Base-by-base conservation (phyloP, 1,140 invertebrate species). In the Drosophila nigromelanica region DNA sequence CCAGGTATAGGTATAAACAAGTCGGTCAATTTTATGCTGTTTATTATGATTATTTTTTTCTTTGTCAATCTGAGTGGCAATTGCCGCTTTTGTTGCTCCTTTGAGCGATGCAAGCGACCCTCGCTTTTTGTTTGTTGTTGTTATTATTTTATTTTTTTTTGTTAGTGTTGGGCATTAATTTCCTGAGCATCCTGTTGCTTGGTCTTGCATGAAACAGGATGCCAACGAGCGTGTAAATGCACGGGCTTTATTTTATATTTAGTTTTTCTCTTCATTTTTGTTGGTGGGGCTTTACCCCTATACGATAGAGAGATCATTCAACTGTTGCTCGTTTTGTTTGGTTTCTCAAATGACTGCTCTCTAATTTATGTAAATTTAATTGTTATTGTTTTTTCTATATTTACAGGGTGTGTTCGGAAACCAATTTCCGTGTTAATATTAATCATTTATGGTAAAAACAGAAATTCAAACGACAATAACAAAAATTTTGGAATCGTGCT, bases 151-250 rank as follows among this genome's bases (percentile, higher is more conserved):
- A 12, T 33, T 43, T 66, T 33, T 50, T 51, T 30, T 33, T 21
- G 7, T 37, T 11, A 45, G 75, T 79, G 74, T 18, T 30, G 45
- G 58, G 76, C 73, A 48, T 69, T 70, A 60, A 80, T 77, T 87
- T 73, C 76, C 69, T 52, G 67, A 30, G 85, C 83, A 89, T 89
- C 83, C 83, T 89, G 83, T 83, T 89, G 83, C 80, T 89, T 89
- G 85, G 55, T 89, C 73, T 89, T 80, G 80, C 83, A 89, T 89
- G 85, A 89, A 89, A 89, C 85, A 89, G 83, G 83, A 89, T 89
- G 83, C 83, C 83, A 87, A 77, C 63, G 80, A 87, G 58, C 83
- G 83, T 89, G 79, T 89, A 87, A 58, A 87, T 87, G 70, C 63
- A 59, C 64, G 37, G 71, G 47, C 80, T 74, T 59, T 74, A 39